Conservation (phyloP, 2,113 vertebrate genomes). For the Takifugu flavidus region DNA sequence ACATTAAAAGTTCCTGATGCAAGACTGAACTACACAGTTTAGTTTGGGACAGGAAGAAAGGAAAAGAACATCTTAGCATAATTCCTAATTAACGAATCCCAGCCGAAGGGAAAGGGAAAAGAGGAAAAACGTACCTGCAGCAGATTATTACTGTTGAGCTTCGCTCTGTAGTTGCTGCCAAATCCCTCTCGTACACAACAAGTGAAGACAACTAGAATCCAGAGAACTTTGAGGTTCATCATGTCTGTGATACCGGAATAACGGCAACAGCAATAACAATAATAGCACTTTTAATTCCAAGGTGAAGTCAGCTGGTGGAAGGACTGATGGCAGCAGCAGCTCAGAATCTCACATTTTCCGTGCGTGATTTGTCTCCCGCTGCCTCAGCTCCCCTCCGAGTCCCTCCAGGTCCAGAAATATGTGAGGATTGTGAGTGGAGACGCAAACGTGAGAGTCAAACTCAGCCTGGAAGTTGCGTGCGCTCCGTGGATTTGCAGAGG, state of each 20-base stretch:
- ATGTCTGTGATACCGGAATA: neutral
- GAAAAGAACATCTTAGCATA: no score
- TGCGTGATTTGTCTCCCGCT: conserved; percentile 5
- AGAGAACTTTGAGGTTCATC: conserved; percentile 35
- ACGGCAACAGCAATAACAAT: conserved; percentile 8
- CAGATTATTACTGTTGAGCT: conserved; percentile 22
- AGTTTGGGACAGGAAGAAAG: no score
- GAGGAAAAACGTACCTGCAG: conserved; percentile 51
- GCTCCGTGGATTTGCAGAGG: neutral
- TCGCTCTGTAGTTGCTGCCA: conserved; percentile 35
- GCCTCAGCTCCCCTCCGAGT: conserved; percentile 8
- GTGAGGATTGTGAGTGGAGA: no score
- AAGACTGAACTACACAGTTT: no score
- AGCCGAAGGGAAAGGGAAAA: neutral
- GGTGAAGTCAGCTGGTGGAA: conserved; percentile 8
- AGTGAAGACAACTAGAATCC: conserved; percentile 47
- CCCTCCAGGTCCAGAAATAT: no score
- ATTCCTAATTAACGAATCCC: no score
- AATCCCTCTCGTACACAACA: conserved; percentile 48
- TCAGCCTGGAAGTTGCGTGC: conserved; percentile 10
- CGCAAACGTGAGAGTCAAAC: neutral
- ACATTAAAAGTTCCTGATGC: no score
- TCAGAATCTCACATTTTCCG: conserved; percentile 54
- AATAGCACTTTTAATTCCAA: conserved; percentile 2
- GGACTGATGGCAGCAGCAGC: conserved; percentile 7